phyloP scores from a whole-genome alignment of 2,888 invertebrate genomes.

The Cataglyphis altisquamis region DNA sequence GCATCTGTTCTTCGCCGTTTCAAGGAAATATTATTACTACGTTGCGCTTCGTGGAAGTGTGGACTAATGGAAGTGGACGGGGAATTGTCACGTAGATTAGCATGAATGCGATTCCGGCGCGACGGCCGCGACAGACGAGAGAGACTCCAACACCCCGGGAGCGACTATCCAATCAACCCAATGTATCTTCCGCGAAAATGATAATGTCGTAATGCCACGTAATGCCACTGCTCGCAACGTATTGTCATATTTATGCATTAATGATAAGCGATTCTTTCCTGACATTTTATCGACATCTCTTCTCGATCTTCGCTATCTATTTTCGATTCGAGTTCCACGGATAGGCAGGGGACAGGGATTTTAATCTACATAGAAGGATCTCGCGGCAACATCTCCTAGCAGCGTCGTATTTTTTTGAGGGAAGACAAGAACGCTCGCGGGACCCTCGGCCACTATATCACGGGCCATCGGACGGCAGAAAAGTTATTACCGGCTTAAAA shows the following conservation, averaged over 20 bases:
- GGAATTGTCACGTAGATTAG: constrained; percentile 57
- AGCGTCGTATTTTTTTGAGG: constrained; percentile 66
- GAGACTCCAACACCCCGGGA: constrained; percentile 2
- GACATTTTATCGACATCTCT: background rate
- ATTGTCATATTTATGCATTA: background rate
- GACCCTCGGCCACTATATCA: constrained; percentile 74
- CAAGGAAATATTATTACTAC: constrained; percentile 21
- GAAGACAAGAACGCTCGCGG: constrained; percentile 49
- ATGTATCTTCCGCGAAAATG: constrained; percentile 37
- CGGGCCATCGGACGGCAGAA: constrained; percentile 70
- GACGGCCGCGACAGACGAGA: background rate
- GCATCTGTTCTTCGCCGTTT: constrained; percentile 7
- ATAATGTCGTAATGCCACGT: background rate
- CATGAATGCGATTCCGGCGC: constrained; percentile 48
- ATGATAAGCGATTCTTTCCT: background rate
- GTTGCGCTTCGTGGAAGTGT: constrained; percentile 59
- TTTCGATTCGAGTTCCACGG: background rate
- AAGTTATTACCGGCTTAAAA: constrained; percentile 79
- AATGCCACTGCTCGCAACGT: background rate
- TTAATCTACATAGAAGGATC: constrained; percentile 68
- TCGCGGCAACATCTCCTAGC: constrained; percentile 26
- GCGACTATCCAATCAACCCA: constrained; percentile 40
- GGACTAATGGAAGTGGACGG: constrained; percentile 51
- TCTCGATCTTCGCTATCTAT: constrained; percentile 55
- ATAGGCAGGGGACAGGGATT: background rate